Conservation (phyloP, 2,888 invertebrate species). For the Cephus rjabovi region DNA sequence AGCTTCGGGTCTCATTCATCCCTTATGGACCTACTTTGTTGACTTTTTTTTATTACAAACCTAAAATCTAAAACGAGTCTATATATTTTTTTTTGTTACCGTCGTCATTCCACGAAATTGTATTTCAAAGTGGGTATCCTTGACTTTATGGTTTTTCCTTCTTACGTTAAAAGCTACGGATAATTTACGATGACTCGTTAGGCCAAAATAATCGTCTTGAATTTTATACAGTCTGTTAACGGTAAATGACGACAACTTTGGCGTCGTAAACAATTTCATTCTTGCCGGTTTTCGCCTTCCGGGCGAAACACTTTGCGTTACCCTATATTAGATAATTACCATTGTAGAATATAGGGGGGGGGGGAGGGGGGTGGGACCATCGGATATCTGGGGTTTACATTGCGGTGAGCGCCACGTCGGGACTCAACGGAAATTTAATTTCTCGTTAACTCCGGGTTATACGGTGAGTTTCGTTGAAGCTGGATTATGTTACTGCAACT, state of each 20-base stretch:
- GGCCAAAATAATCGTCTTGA: not conserved
- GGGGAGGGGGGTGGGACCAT: not conserved
- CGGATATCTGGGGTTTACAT: constrained; percentile 18
- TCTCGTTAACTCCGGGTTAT: not conserved
- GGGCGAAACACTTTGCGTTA: not conserved
- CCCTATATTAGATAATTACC: not conserved
- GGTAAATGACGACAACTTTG: not conserved
- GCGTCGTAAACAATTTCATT: not conserved
- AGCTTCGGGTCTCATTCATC: not conserved
- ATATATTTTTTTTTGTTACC: not conserved
- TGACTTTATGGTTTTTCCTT: not conserved
- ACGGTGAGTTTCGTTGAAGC: not conserved
- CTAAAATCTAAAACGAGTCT: not conserved
- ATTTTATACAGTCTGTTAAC: not conserved
- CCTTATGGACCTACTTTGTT: not conserved
- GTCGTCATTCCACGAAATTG: not conserved
- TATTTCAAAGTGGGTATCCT: not conserved
- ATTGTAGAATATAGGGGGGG: not conserved
- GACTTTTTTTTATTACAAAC: not conserved
- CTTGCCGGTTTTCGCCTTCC: not conserved
- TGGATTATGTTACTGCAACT: constrained; percentile 1
- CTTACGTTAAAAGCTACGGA: not conserved
- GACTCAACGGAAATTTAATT: constrained; percentile 2
- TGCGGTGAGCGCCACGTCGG: not conserved
- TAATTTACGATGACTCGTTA: not conserved